Evolutionary conservation across 2,888 invertebrate genomes (phyloP).

Genomic region (Norana najaformis): DNA sequence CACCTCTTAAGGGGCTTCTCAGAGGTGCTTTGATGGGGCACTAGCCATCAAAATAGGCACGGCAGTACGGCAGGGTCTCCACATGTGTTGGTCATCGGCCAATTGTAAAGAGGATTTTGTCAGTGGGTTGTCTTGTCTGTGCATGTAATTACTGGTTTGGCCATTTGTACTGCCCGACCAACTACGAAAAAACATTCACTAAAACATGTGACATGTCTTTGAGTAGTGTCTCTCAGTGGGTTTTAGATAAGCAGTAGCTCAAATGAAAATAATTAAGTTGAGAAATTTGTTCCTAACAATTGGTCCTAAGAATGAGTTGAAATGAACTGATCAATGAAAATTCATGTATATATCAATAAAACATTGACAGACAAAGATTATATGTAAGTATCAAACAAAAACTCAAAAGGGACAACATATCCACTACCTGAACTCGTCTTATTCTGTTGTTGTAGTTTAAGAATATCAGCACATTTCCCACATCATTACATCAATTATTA

Average conservation of each 20-base stretch:
- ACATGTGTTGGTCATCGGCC: not conserved
- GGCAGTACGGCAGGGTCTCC: not conserved
- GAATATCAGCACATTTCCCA: not conserved
- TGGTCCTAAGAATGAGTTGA: too few species aligned
- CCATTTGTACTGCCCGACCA: too few species aligned
- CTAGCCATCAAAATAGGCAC: too few species aligned
- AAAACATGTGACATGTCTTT: not conserved
- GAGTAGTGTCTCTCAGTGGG: not conserved
- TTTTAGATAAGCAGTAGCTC: not conserved
- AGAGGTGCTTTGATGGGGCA: not conserved
- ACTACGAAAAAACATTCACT: too few species aligned
- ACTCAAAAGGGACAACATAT: not conserved
- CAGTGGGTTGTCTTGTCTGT: too few species aligned
- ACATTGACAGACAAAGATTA: too few species aligned
- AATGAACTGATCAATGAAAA: not conserved
- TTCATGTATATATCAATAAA: not conserved
- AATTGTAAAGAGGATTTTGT: not conserved
- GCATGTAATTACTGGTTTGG: too few species aligned
- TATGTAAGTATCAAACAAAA: not conserved
- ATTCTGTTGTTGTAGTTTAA: not conserved
- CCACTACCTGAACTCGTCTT: not conserved
- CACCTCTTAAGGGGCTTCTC: not conserved
- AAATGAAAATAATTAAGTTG: not conserved
- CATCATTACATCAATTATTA: not conserved
- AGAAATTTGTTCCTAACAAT: too few species aligned